Evolutionary conservation across 1,140 invertebrate genomes (phyloP).

Genomic region (Drosophila triauraria): DNA sequence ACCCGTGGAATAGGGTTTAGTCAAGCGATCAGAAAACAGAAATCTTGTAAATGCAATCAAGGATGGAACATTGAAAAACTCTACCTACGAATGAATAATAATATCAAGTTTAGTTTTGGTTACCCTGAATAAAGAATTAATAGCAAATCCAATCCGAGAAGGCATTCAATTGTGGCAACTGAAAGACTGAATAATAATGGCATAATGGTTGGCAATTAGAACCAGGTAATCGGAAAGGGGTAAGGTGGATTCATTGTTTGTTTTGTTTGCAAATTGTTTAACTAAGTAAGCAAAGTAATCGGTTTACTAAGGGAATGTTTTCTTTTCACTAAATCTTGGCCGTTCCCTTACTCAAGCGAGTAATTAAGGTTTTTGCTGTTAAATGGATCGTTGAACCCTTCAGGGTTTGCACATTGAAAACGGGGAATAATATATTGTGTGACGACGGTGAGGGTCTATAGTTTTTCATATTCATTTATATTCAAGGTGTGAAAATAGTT

Average conservation of each 20-base stretch:
- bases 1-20: constrained; percentile 53
- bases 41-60: constrained; percentile 72
- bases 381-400: constrained; percentile 22
- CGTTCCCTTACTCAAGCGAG: not conserved
- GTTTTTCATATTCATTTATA: not conserved
- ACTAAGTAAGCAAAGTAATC: constrained; percentile 44
- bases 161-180: constrained; percentile 55
- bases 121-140: constrained; percentile 51
- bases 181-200: constrained; percentile 36
- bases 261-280: constrained; percentile 57
- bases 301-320: constrained; percentile 43
- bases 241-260: constrained; percentile 5
- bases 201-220: constrained; percentile 56
- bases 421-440: not conserved
- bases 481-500: not conserved
- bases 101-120: constrained; percentile 46
- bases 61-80: constrained; percentile 72
- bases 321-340: constrained; percentile 3
- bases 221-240: constrained; percentile 15
- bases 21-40: constrained; percentile 76
- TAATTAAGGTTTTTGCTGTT: not conserved
- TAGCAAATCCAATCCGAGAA: constrained; percentile 6
- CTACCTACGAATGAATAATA: constrained; percentile 26
- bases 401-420: constrained; percentile 22
- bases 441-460: not conserved